These are phyloP conservation scores for Cyphomyrus discorhynchus DNA, from an alignment of 2,113 vertebrate genomes.

Conservation along the genomic window DNA sequence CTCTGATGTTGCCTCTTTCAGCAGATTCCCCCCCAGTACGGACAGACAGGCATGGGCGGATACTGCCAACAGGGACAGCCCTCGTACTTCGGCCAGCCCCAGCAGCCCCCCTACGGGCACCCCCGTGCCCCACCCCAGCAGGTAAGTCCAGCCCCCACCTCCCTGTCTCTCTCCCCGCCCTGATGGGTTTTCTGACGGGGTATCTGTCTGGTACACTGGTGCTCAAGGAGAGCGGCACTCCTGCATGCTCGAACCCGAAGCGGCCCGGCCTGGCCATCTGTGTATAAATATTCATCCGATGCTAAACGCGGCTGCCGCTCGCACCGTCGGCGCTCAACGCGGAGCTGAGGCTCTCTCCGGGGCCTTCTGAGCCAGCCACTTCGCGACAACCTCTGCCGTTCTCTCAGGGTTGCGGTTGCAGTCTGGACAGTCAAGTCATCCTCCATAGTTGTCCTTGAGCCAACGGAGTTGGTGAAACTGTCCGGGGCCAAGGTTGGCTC, in stretches of 20 bases:
- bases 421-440: background rate
- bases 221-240: background rate
- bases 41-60: slow-evolving; percentile 76
- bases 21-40: slow-evolving; percentile 87
- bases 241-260: background rate
- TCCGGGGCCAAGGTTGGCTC: background rate
- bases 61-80: slow-evolving; percentile 84
- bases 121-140: slow-evolving; percentile 81
- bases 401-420: background rate
- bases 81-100: slow-evolving; percentile 88
- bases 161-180: background rate
- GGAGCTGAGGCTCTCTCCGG: background rate
- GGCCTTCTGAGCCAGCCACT: background rate
- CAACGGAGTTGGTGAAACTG: background rate
- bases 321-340: background rate
- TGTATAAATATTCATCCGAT: slow-evolving; percentile 9
- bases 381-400: background rate
- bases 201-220: background rate
- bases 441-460: background rate
- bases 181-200: background rate
- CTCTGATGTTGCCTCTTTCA: slow-evolving; percentile 47
- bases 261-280: background rate
- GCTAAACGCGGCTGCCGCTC: background rate
- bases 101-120: slow-evolving; percentile 76
- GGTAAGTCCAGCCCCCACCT: slow-evolving; percentile 60